Evolutionary conservation across 2,888 invertebrate genomes (phyloP).

Genomic region (Lordiphosa fenestrarum): DNA sequence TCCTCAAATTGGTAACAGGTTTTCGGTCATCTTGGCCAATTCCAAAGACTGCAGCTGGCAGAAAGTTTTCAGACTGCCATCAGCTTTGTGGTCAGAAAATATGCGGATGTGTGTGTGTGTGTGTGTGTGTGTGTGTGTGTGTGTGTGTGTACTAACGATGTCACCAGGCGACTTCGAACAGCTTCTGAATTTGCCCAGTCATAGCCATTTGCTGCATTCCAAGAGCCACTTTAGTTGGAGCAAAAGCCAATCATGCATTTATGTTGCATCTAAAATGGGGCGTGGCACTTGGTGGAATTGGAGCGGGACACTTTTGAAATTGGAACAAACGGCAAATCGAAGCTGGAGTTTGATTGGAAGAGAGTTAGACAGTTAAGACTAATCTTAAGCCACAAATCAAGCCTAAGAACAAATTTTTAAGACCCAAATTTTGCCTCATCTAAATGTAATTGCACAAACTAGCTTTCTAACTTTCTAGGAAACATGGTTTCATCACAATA

Average conservation of each 20-base stretch:
- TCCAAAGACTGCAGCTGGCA: conserved; percentile 45
- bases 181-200: conserved; percentile 10
- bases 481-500: no score
- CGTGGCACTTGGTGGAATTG: conserved; percentile 15
- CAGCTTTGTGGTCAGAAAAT: conserved; percentile 13
- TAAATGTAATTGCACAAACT: no score
- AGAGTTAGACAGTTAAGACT: no score
- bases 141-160: conserved; percentile 2
- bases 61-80: conserved; percentile 42
- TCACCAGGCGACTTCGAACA: conserved; percentile 5
- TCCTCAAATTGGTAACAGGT: conserved; percentile 67
- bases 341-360: no score
- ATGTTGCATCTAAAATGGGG: conserved; percentile 7
- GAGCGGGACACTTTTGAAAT: conserved; percentile 17
- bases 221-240: conserved; percentile 11
- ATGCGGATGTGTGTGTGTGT: conserved; percentile 4
- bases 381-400: no score
- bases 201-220: conserved; percentile 10
- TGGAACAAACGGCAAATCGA: conserved; percentile 14
- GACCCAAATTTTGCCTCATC: no score
- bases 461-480: no score
- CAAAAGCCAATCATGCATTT: conserved; percentile 10
- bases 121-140: not conserved
- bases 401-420: no score
- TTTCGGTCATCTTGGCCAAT: conserved; percentile 60